These are phyloP conservation scores for Parochlus steinenii DNA, from an alignment of 2,888 invertebrate species.

Conservation along the genomic window DNA sequence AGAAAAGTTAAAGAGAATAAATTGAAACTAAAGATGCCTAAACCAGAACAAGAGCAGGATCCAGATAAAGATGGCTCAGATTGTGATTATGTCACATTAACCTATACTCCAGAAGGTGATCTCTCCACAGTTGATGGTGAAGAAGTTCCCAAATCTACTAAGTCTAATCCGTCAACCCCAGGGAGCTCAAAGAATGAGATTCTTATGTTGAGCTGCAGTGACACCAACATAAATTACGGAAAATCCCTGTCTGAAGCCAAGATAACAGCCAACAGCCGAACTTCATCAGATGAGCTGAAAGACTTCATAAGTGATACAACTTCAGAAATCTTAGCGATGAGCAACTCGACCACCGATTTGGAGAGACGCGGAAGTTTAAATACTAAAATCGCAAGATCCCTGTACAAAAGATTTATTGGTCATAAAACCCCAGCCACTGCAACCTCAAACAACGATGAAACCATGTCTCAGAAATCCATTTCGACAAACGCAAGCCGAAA, in stretches of 20 bases:
- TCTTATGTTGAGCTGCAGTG: constrained; percentile 1
- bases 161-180: no score
- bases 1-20: neutral
- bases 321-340: neutral
- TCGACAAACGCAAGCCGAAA: constrained; percentile 6
- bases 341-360: neutral
- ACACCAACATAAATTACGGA: constrained; percentile 1
- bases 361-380: neutral
- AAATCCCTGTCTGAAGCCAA: no score
- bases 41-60: neutral
- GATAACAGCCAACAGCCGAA: no score
- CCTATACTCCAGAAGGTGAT: constrained; percentile 23
- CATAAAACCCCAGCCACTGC: no score
- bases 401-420: no score
- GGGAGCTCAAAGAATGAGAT: no score
- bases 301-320: neutral
- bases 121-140: constrained; percentile 22
- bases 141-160: neutral
- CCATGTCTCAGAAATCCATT: constrained; percentile 7
- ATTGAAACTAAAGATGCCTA: neutral
- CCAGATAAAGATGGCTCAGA: constrained; percentile 18
- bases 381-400: neutral
- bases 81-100: constrained; percentile 29
- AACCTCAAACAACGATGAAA: constrained; percentile 9
- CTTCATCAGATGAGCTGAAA: constrained; percentile 8